phyloP scores from a whole-genome alignment of 2,888 invertebrate species.

The Carabus problematicus region DNA sequence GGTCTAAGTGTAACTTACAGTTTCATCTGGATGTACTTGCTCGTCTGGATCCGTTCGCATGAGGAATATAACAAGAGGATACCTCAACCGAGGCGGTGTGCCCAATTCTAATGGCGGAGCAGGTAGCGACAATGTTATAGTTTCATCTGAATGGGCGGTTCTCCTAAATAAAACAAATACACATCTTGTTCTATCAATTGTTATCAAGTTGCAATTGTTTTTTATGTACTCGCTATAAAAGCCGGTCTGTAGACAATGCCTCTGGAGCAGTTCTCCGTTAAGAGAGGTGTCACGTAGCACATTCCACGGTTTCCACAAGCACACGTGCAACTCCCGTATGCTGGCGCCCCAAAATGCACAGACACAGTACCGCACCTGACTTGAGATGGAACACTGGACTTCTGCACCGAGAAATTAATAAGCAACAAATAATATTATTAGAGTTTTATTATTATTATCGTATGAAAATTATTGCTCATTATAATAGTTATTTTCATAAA shows the following conservation, averaged over 20 bases:
- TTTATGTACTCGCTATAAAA: constrained; percentile 51
- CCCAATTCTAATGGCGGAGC: constrained; percentile 71
- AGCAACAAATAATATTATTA: too few species aligned
- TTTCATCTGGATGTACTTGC: constrained; percentile 76
- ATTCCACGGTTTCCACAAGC: constrained; percentile 76
- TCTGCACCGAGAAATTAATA: constrained; percentile 63
- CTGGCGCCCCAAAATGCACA: constrained; percentile 83
- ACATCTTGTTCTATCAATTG: background rate
- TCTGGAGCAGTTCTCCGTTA: constrained; percentile 64
- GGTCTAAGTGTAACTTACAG: constrained; percentile 61
- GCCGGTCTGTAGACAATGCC: constrained; percentile 59
- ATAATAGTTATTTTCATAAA: background rate
- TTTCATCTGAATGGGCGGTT: constrained; percentile 71
- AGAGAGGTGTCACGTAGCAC: constrained; percentile 70
- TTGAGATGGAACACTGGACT: constrained; percentile 75
- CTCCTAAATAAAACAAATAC: constrained; percentile 60
- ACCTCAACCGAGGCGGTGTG: constrained; percentile 75
- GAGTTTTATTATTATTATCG: too few species aligned
- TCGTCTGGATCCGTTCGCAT: constrained; percentile 69
- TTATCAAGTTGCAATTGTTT: background rate
- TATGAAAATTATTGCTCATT: background rate
- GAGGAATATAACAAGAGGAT: constrained; percentile 79
- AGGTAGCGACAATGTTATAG: constrained; percentile 68
- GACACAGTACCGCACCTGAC: constrained; percentile 76
- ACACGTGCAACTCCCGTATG: constrained; percentile 76